Evolutionary conservation across 2,113 vertebrate genomes (phyloP).

Genomic region (Vicugna pacos): DNA sequence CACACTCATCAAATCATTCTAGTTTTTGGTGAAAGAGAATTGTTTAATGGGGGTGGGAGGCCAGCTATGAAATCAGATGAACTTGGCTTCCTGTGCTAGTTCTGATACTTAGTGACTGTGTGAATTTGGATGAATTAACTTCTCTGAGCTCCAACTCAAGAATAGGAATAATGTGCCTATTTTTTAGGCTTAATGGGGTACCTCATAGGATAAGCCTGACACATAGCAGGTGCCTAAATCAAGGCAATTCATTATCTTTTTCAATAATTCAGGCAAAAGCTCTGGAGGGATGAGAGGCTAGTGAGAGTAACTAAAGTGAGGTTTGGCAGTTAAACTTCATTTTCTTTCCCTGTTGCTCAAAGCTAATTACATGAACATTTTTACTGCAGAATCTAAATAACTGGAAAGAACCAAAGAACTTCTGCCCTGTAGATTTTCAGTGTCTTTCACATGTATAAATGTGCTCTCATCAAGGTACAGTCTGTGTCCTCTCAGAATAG

Average conservation of each 20-base stretch:
- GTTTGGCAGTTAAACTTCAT: not conserved
- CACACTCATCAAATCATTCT: not conserved
- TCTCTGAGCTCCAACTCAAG: not conserved
- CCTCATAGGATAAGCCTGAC: not conserved
- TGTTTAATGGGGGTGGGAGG: not conserved
- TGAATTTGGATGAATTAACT: not conserved
- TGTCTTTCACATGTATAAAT: not conserved
- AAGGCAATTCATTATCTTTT: constrained; percentile 14
- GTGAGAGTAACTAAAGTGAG: not conserved
- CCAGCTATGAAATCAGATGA: not conserved
- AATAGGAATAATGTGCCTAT: not conserved
- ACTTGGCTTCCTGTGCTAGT: not conserved
- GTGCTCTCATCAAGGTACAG: not conserved
- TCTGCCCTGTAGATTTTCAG: not conserved
- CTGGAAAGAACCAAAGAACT: constrained; percentile 14
- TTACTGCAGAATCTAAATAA: not conserved
- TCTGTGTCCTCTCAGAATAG: not conserved
- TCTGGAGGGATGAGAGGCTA: not conserved
- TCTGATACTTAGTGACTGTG: not conserved
- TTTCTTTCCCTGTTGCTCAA: not conserved
- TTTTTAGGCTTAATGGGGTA: not conserved
- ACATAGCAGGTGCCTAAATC: not conserved
- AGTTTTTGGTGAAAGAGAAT: not conserved
- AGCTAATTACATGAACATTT: not conserved
- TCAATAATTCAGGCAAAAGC: not conserved